Evolutionary conservation across 2,888 invertebrate genomes (phyloP), one percentile per base, ranked within the genome.

Genomic region (Amaurobius ferox): DNA sequence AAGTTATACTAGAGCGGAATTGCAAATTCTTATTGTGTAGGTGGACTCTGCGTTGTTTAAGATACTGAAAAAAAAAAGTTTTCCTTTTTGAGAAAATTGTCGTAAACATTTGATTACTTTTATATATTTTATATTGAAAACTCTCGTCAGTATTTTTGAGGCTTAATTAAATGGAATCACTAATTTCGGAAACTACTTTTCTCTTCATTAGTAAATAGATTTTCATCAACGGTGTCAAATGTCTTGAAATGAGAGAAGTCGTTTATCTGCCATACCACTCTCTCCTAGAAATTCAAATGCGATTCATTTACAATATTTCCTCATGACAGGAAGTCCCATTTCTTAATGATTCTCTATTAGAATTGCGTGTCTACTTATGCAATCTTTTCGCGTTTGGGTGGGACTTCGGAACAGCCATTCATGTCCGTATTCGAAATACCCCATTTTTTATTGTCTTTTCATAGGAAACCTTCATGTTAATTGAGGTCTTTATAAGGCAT

Each of bases 261-360:
- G 44, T 11, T 11, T 44, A 44, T 44, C 16, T 44, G n/a, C 44
- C 13, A 44, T 16, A 44, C 2, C 44, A 7, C 16, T 44, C n/a
- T 16, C 16, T 44, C 2, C 2, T n/a, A 44, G n/a, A 16, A 5
- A 44, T 44, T 44, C 44, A 44, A 2, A 44, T 44, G 2, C 44
- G 2, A 16, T 44, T 44, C 44, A 44, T 44, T 44, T 44, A 44
- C 44, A 44, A 16, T 44, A 11, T 9, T 16, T 9, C 16, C 44
- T 44, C 44, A 16, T 5, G 44, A 7, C 44, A 44, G 44, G 44
- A 44, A 44, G 44, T 44, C 16, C 44, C 9, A n/a, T 44, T 44
- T 16, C n/a, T 44, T 44, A 44, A 44, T 44, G 44, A 44, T 44
- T 44, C 44, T 44, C 44, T 44, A 44, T 44, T 44, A 44, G 11